Conservation (phyloP, 2,888 invertebrate genomes). For the Aricia artaxerxes region DNA sequence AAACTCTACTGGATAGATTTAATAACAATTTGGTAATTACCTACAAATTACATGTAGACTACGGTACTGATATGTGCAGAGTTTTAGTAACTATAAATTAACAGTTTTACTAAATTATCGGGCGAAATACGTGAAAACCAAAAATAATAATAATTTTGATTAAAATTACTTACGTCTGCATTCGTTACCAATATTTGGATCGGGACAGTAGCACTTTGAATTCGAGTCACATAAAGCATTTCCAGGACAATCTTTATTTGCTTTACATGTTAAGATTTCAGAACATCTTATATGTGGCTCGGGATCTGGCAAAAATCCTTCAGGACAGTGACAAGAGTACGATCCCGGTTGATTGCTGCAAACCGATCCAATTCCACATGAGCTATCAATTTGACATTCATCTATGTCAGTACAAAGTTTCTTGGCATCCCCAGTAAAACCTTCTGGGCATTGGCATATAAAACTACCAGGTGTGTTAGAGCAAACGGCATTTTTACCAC, state of each 20-base stretch:
- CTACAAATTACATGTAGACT: no score
- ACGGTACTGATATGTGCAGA: background rate
- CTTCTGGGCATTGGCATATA: conserved; percentile 90
- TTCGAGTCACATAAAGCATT: conserved; percentile 91
- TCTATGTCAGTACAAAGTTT: conserved; percentile 91
- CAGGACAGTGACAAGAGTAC: conserved; percentile 89
- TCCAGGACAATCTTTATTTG: conserved; percentile 91
- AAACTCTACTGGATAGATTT: background rate
- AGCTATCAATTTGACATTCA: conserved; percentile 86
- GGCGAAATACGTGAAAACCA: conserved; percentile 30
- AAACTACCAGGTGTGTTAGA: conserved; percentile 90
- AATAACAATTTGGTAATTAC: background rate
- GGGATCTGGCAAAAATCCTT: conserved; percentile 90
- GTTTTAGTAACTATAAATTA: background rate
- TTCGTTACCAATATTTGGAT: conserved; percentile 94
- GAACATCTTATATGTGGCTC: conserved; percentile 91
- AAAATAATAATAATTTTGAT: conserved; percentile 18
- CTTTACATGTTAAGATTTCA: conserved; percentile 88
- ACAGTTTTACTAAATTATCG: background rate
- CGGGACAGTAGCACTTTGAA: conserved; percentile 91
- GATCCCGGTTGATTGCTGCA: conserved; percentile 90
- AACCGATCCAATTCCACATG: conserved; percentile 90
- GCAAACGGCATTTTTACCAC: conserved; percentile 91
- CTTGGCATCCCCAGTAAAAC: conserved; percentile 91
- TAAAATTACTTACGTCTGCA: conserved; percentile 88